A percentile compares a stretch with the other conserved stretches of the same genome.
These are phyloP conservation scores for Lipophrys pholis DNA, from an alignment of 2,113 vertebrate species.

Conservation along the genomic window DNA sequence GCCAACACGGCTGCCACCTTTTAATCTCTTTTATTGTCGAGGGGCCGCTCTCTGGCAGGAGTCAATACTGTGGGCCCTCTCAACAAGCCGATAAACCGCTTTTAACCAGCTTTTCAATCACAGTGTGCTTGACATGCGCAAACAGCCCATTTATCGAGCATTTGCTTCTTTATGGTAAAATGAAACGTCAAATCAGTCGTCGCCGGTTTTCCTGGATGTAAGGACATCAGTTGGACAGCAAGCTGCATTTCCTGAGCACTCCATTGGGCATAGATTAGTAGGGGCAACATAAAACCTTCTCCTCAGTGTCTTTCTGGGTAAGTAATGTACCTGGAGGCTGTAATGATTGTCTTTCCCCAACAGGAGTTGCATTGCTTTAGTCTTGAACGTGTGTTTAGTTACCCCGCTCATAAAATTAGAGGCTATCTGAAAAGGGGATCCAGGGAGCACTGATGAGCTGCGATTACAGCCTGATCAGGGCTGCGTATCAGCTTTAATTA, in stretches of 20 bases:
- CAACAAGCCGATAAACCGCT: background rate
- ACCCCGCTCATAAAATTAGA: slow-evolving; percentile 37
- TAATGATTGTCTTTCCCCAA: slow-evolving; percentile 30
- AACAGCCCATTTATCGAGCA: background rate
- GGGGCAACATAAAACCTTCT: background rate
- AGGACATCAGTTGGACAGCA: background rate
- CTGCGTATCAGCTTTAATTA: slow-evolving; percentile 26
- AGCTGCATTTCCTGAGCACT: background rate
- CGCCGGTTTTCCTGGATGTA: slow-evolving; percentile 18
- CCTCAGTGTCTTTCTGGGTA: background rate
- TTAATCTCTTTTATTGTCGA: slow-evolving; percentile 23
- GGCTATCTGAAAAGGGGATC: slow-evolving; percentile 14
- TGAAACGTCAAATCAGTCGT: slow-evolving; percentile 15
- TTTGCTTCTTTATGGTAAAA: slow-evolving; percentile 27
- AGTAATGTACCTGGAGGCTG: slow-evolving; percentile 18
- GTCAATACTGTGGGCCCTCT: slow-evolving; percentile 2
- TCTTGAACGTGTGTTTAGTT: slow-evolving; percentile 10
- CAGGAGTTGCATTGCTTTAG: slow-evolving; percentile 23
- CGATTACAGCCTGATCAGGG: slow-evolving; percentile 17
- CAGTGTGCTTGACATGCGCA: too few relatives aligned
- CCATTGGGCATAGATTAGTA: slow-evolving; percentile 17
- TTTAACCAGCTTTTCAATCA: background rate
- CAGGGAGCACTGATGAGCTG: slow-evolving; percentile 25
- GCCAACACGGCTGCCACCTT: slow-evolving; percentile 37
- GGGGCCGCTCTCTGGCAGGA: background rate